Base-by-base conservation (phyloP, 2,888 invertebrate genomes). In the Scaptomyza flava region DNA sequence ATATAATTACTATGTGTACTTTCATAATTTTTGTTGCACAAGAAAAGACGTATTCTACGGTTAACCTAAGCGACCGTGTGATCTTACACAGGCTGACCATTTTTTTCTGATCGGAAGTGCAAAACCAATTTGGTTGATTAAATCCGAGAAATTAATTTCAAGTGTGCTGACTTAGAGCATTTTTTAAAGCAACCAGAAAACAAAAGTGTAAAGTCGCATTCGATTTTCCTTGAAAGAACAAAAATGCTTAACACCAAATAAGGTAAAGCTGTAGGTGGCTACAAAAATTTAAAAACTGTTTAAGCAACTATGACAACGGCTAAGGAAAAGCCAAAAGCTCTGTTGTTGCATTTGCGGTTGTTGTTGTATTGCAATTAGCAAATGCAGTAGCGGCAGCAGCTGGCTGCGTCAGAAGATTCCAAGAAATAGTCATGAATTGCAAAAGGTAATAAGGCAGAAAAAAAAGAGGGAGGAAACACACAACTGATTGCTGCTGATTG, bases 241-340 rank as follows among this genome's bases (percentile, higher is more conserved):
- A 62, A 56, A 53, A 38, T 58, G 31, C 43, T 53, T 33, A 53
- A 7, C 9, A 2, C 78, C 60, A 30, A 50, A 73, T 62, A 69
- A 48, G 76, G 73, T 9, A 33, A 45, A 42, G 33, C 53, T 42
- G 60, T 67, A 60, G 65, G 38, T 53, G 60, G 38, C 45, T 60
- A 58, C 63, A 42, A 53, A 66, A 74, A 67, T 52, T 54, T 72
- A 56, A 72, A 76, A 63, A 53, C 63, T 50, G 41, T 54, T 61
- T 48, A 57, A 68, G 46, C 63, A 6, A 62, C 38, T 8, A 38
- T 68, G 53, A 62, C 43, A 64, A 61, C 56, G 53, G 50, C 74
- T 69, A 66, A 58, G 77, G 80, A 64, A 68, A 86, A 77, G 71
- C 77, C 78, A 64, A 80, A 87, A 57, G 33, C 36, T 68, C 62